These are phyloP conservation scores for Dysdera silvatica DNA, from an alignment of 1,140 invertebrate genomes.

Conservation along the genomic window DNA sequence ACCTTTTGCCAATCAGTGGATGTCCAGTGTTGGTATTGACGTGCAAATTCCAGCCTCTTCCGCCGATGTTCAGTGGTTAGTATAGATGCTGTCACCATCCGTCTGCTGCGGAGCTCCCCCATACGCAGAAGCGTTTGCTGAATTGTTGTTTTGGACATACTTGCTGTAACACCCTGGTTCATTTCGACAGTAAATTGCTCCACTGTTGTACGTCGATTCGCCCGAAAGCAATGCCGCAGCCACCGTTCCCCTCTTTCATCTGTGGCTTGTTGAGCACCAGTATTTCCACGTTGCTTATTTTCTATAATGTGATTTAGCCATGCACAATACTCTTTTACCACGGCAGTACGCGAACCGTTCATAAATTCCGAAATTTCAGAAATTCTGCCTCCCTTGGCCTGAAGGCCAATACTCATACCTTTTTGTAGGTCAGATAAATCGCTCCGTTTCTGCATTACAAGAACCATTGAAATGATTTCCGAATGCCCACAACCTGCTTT, in stretches of 20 bases:
- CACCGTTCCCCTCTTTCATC: neutral
- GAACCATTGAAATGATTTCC: neutral
- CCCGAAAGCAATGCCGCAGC: neutral
- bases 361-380: constrained; percentile 7
- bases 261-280: neutral
- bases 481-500: neutral
- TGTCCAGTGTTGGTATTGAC: too few relatives aligned
- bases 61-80: neutral
- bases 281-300: neutral
- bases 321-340: constrained; percentile 3
- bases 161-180: neutral
- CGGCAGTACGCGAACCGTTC: neutral
- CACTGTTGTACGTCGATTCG: neutral
- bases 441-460: neutral
- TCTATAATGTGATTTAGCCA: neutral
- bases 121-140: neutral
- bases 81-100: neutral
- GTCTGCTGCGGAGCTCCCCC: constrained; percentile 1
- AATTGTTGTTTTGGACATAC: neutral
- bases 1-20: too few relatives aligned
- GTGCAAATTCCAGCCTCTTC: constrained; percentile 3
- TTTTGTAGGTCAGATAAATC: constrained; percentile 1
- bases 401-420: neutral
- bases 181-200: neutral
- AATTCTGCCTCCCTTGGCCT: neutral